phyloP scores from a whole-genome alignment of 53 echinoderm and acorn worm genomes.

The Echinarachnius parma region DNA sequence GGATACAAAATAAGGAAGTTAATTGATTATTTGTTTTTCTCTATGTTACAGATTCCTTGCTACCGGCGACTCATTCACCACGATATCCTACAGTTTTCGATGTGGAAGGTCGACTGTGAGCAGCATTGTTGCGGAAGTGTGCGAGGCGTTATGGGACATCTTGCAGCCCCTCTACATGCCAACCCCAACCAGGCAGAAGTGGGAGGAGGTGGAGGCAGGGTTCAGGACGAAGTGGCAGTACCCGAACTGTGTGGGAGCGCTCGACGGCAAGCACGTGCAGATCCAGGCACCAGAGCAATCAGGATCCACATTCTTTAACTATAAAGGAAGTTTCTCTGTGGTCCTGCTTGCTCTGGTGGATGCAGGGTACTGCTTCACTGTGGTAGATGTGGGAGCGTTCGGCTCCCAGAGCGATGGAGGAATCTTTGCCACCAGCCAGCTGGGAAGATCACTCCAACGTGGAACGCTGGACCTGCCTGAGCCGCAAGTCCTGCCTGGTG shows the following conservation, averaged over 20 bases:
- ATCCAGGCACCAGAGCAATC: conserved; percentile 36
- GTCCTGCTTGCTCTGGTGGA: conserved; percentile 55
- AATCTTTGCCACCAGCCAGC: conserved; percentile 16
- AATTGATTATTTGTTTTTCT: too few relatives aligned
- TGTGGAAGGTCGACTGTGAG: background rate
- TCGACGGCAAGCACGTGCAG: conserved; percentile 59
- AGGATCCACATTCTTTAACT: conserved; percentile 52
- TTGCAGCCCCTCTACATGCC: conserved; percentile 15
- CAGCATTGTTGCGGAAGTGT: background rate
- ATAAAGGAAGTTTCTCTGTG: conserved; percentile 50
- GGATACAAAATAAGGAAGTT: too few relatives aligned
- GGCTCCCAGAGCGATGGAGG: conserved; percentile 52
- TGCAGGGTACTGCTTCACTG: conserved; percentile 37
- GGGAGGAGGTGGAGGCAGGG: conserved; percentile 32
- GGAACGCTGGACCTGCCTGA: conserved; percentile 12
- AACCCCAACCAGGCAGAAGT: conserved; percentile 1
- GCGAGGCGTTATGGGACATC: background rate
- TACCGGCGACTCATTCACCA: conserved; percentile 2
- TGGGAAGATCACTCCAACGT: conserved; percentile 18
- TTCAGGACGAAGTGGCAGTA: conserved; percentile 45
- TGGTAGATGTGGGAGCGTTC: conserved; percentile 51
- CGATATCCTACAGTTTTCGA: background rate
- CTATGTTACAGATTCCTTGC: conserved; percentile 18
- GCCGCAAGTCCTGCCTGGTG: conserved; percentile 16
- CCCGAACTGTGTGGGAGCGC: conserved; percentile 58